Conservation (phyloP, 1,140 invertebrate species). For the Tetraneura akinire region DNA sequence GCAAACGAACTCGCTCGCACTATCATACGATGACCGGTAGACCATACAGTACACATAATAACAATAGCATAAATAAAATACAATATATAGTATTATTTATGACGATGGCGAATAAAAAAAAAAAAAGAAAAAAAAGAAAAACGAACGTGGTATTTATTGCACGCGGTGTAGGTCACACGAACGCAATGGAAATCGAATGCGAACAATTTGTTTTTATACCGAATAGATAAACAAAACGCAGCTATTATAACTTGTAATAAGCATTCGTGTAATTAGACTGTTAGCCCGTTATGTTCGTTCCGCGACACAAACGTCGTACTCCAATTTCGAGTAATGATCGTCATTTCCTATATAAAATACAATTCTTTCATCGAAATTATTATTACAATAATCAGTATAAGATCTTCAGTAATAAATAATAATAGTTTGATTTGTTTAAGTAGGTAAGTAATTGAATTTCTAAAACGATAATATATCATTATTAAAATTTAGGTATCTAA, state of each 20-base stretch:
- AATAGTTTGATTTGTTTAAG: slow-evolving; percentile 11
- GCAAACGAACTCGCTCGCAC: slow-evolving; percentile 2
- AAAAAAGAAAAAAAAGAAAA: background rate
- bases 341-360: slow-evolving; percentile 4
- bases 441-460: too few relatives aligned
- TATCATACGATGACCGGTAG: slow-evolving; percentile 1
- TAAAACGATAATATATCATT: background rate
- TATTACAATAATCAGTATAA: background rate
- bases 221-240: background rate
- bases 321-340: slow-evolving; percentile 5
- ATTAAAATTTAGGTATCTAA: background rate
- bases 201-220: background rate
- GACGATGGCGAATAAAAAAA: too few relatives aligned
- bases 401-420: background rate
- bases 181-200: slow-evolving; percentile 3
- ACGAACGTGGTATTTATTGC: background rate
- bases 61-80: background rate
- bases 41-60: background rate
- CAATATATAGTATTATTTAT: background rate
- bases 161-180: slow-evolving; percentile 8
- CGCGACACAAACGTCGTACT: background rate
- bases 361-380: background rate
- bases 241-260: too few relatives aligned
- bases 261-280: background rate
- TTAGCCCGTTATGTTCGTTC: slow-evolving; percentile 12